Conservation (phyloP, 2,113 vertebrate species). For the Burhinus oedicnemus region DNA sequence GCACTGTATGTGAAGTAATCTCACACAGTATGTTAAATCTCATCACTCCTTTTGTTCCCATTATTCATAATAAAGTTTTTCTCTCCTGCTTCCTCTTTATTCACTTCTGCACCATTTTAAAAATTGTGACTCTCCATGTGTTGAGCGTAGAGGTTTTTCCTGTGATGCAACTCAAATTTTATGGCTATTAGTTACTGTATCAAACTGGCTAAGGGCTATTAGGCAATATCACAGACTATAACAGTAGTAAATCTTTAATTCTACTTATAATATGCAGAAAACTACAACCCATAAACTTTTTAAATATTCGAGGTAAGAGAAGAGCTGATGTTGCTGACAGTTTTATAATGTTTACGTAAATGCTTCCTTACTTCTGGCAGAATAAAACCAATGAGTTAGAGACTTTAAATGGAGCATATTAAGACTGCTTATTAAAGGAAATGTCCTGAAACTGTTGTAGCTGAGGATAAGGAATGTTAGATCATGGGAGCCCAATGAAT, state of each 20-base stretch:
- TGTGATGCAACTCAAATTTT: background rate
- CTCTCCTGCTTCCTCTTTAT: background rate
- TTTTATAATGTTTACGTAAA: background rate
- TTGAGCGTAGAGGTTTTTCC: background rate
- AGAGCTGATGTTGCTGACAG: background rate
- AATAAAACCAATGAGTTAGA: constrained; percentile 1
- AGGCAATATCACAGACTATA: background rate
- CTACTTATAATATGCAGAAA: background rate
- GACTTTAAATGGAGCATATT: background rate
- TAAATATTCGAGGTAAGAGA: background rate
- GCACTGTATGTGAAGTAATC: background rate
- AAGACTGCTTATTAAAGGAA: background rate
- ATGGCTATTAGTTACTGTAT: background rate
- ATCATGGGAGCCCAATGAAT: background rate
- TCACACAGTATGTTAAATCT: background rate
- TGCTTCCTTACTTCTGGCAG: background rate
- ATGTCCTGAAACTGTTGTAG: background rate
- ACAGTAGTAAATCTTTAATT: background rate
- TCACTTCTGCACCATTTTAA: background rate
- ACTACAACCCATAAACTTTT: background rate
- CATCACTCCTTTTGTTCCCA: background rate
- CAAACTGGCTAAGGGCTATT: background rate
- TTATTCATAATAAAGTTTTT: background rate
- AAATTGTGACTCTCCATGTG: background rate
- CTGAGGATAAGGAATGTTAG: background rate